A percentile compares a stretch with the other conserved stretches of the same genome.
Conservation (phyloP, 2,113 vertebrate genomes). For the Craseonycteris thonglongyai region DNA sequence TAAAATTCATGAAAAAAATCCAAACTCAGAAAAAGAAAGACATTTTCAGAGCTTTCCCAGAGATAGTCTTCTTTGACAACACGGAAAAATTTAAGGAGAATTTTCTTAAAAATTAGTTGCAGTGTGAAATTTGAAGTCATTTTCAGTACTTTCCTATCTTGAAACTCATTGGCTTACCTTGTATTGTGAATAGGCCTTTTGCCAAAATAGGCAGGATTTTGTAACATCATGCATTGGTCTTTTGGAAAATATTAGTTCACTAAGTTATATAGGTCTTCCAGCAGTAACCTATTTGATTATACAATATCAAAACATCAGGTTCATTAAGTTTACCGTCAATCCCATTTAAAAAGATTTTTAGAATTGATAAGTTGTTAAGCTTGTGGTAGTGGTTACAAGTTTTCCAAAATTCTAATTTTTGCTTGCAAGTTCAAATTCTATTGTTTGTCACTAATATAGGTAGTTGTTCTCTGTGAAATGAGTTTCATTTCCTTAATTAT, state of each 20-base stretch:
- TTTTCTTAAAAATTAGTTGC: not conserved
- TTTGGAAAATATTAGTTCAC: not conserved
- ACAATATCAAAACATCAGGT: not conserved
- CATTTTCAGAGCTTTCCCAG: not conserved
- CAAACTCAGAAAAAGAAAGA: not conserved
- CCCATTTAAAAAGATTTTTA: not conserved
- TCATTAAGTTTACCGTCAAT: not conserved
- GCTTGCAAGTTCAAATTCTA: not conserved
- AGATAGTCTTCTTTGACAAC: not conserved
- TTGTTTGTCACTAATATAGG: not conserved
- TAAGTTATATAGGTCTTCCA: not conserved
- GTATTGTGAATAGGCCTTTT: not conserved
- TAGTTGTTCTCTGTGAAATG: not conserved
- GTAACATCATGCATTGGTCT: not conserved
- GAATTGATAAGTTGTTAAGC: not conserved
- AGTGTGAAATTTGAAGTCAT: not conserved
- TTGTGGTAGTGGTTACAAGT: not conserved
- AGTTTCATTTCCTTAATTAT: not conserved
- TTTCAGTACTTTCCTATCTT: not conserved
- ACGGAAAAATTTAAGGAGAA: not conserved
- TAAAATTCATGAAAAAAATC: not conserved
- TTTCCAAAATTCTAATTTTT: not conserved
- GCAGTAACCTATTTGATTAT: not conserved
- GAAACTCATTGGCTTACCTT: not conserved
- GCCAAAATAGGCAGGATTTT: not conserved